A percentile compares a stretch with the other conserved stretches of the same genome.
phyloP scores from a whole-genome alignment of 2,113 vertebrate species.

The Pseudorectes ferrugineus region DNA sequence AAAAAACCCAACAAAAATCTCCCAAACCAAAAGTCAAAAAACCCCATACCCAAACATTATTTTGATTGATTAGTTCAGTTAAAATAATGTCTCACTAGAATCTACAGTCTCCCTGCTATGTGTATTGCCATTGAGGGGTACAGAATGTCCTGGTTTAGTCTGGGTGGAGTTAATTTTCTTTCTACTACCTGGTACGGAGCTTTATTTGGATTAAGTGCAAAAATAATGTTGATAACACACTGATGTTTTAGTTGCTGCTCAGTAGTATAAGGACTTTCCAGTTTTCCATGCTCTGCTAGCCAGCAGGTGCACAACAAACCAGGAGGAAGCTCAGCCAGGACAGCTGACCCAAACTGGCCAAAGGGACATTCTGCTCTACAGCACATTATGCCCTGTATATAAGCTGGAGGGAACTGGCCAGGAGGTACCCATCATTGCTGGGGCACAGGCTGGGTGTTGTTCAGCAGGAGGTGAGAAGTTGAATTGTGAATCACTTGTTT shows the following conservation, averaged over 20 bases:
- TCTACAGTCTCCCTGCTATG: neutral
- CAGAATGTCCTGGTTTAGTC: neutral
- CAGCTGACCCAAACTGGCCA: neutral
- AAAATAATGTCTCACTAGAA: neutral
- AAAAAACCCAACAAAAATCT: neutral
- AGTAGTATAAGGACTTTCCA: neutral
- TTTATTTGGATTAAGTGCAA: neutral
- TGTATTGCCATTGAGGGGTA: neutral
- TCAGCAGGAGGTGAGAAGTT: neutral
- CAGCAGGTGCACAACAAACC: neutral
- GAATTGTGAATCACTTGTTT: neutral
- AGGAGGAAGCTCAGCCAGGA: neutral
- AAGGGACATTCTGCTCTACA: neutral
- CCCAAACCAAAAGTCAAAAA: neutral
- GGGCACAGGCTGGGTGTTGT: accelerated
- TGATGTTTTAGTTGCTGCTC: neutral
- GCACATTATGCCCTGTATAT: neutral
- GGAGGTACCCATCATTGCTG: accelerated
- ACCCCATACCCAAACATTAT: accelerated
- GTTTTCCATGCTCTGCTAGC: neutral
- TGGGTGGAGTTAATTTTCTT: neutral
- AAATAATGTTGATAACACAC: neutral
- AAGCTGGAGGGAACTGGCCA: neutral
- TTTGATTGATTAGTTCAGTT: neutral
- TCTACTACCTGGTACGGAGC: neutral